Evolutionary conservation across 2,888 invertebrate species (phyloP).

Genomic region (Yponomeuta plumbellus): DNA sequence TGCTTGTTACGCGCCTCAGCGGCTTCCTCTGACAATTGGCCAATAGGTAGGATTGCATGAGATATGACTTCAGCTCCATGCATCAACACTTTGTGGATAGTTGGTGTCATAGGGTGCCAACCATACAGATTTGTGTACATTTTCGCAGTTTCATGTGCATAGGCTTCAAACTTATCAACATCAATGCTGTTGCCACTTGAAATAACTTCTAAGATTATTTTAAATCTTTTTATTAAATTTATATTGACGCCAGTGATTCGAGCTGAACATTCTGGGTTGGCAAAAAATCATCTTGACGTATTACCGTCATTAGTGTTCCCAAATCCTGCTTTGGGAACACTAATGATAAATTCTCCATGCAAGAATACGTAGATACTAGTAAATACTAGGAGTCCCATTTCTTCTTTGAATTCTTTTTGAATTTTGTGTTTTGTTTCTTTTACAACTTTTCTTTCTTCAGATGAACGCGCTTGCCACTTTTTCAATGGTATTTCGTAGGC

Average conservation of each 20-base stretch:
- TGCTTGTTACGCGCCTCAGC: too few relatives aligned
- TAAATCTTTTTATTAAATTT: background rate
- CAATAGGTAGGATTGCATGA: slow-evolving; percentile 8
- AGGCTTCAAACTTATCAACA: background rate
- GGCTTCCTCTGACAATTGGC: background rate
- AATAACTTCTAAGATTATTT: background rate
- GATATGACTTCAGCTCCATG: slow-evolving; percentile 4
- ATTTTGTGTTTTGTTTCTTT: too few relatives aligned
- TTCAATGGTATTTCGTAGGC: background rate
- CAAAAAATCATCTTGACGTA: background rate
- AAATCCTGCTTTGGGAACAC: background rate
- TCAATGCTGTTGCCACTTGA: background rate
- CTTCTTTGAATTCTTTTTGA: too few relatives aligned
- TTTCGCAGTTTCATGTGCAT: background rate
- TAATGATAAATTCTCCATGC: too few relatives aligned
- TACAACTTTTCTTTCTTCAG: background rate
- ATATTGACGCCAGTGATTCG: background rate
- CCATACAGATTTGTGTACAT: too few relatives aligned
- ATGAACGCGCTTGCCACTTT: background rate
- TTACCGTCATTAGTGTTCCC: background rate
- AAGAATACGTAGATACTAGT: too few relatives aligned
- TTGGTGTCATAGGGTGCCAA: slow-evolving; percentile 8
- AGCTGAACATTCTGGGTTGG: background rate
- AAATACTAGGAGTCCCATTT: too few relatives aligned
- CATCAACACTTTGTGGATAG: background rate